Evolutionary conservation across 2,888 invertebrate genomes (phyloP), one percentile per base, ranked within the genome.

Genomic region (Andrena praecox): DNA sequence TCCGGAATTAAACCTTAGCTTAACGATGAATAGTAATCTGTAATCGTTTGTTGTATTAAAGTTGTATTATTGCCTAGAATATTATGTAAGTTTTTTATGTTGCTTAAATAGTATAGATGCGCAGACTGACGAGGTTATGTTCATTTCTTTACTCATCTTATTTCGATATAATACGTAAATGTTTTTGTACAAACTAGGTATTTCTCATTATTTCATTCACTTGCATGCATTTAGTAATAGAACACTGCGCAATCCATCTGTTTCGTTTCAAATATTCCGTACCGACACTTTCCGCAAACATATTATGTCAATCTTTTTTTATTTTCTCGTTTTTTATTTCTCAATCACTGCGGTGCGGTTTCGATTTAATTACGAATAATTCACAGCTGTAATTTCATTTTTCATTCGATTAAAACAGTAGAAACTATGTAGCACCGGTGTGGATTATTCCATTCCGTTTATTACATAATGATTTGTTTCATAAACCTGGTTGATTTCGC

Each of bases 121-220:
- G 52, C 6, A 52, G 35, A n/a, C 16, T 62, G 5, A 75, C 10
- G 62, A 52, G 16, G 33, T 77, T 67, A 77, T 74, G 5, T 42
- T n/a, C 7, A 52, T 29, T 29, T 50, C 42, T 24, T 52, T 2
- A 0, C 60, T n/a, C 10, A 3, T n/a, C 12, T 12, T 60, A 54
- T 42, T 64, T 35, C 35, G n/a, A 16, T 35, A 12, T 24, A 67
- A 33, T 27, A 16, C 27, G 6, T 33, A 12, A 16, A 29, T 4
- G 12, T 0, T n/a, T 24, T 2, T 31, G 6, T 31, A 33, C 5
- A 29, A 50, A 29, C 6, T 50, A 29, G 6, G n/a, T 66, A 8
- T n/a, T 50, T 31, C 8, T 66, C n/a, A 68, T 31, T 68, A 12
- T 35, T 35, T 42, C 16, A 42, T 42, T 24, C 12, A 7, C 42